Percentiles rank a stretch among this genome's conserved stretches.
phyloP scores from a whole-genome alignment of 2,797 vertebrate genomes.

The Chanos chanos region DNA sequence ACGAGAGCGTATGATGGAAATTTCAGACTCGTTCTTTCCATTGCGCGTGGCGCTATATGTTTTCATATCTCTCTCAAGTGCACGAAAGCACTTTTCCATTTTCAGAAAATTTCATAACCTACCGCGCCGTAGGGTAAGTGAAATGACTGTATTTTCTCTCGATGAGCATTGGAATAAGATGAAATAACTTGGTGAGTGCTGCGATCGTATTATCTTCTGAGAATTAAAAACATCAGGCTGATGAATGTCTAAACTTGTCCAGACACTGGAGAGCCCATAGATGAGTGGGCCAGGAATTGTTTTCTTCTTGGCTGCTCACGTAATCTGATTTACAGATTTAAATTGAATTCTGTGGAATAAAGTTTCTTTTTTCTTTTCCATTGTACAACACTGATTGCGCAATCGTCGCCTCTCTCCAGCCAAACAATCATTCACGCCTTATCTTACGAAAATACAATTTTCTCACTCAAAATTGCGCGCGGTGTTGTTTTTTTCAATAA shows the following conservation, averaged over 20 bases:
- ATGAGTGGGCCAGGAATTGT: neutral
- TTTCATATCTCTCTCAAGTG: slow-evolving; percentile 8
- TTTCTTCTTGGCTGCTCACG: slow-evolving; percentile 16
- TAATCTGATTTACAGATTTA: slow-evolving; percentile 18
- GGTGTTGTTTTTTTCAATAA: too few relatives aligned
- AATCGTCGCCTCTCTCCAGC: too few relatives aligned
- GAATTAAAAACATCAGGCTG: slow-evolving; percentile 30
- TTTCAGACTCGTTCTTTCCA: too few relatives aligned
- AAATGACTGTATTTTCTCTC: neutral
- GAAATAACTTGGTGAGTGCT: neutral
- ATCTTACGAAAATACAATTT: too few relatives aligned
- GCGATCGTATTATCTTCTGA: slow-evolving; percentile 24
- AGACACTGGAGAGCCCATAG: neutral
- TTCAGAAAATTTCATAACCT: neutral
- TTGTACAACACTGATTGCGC: too few relatives aligned
- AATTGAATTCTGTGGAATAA: too few relatives aligned
- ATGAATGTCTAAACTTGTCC: slow-evolving; percentile 13
- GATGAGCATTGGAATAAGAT: neutral
- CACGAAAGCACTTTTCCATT: neutral
- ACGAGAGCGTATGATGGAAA: too few relatives aligned
- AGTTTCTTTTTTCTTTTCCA: too few relatives aligned
- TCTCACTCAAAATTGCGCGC: too few relatives aligned
- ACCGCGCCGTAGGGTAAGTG: slow-evolving; percentile 2
- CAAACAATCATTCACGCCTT: too few relatives aligned
- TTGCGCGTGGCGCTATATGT: too few relatives aligned